These are phyloP conservation scores for Netelia virgata DNA, from an alignment of 2,888 invertebrate species.

Conservation along the genomic window DNA sequence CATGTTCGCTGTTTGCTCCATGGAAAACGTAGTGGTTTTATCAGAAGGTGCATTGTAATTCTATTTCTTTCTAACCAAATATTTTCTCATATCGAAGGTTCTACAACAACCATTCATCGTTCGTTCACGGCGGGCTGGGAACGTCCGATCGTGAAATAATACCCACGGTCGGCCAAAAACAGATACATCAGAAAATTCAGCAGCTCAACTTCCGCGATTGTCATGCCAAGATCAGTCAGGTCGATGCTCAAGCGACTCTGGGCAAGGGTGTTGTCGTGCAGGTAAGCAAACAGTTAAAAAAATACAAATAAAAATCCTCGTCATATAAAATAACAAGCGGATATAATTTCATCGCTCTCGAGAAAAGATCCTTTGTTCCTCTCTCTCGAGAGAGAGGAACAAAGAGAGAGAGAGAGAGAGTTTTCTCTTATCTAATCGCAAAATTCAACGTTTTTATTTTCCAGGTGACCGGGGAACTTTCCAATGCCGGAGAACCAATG, in stretches of 20 bases:
- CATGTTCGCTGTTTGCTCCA: too few species aligned
- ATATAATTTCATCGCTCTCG: too few species aligned
- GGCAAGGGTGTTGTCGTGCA: constrained; percentile 98
- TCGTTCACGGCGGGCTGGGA: constrained; percentile 97
- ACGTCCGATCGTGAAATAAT: constrained; percentile 93
- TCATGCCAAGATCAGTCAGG: constrained; percentile 98
- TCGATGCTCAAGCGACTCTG: constrained; percentile 97
- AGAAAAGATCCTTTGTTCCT: too few species aligned
- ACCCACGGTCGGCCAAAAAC: constrained; percentile 95
- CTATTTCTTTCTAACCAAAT: neutral
- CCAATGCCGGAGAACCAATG: constrained; percentile 98
- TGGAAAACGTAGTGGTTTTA: too few species aligned
- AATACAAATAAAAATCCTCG: neutral
- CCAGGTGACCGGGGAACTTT: constrained; percentile 97
- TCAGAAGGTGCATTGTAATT: too few species aligned
- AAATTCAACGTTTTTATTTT: constrained; percentile 50
- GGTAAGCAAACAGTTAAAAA: constrained; percentile 81
- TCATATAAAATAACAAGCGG: too few species aligned
- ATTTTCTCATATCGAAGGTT: constrained; percentile 86
- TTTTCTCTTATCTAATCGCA: neutral
- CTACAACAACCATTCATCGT: constrained; percentile 98
- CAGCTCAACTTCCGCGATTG: constrained; percentile 98
- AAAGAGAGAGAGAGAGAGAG: neutral
- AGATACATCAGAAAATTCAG: constrained; percentile 98
- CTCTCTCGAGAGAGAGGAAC: neutral